A percentile compares a stretch with the other conserved stretches of the same genome.
Conservation (phyloP, 2,797 vertebrate species). For the Characodon lateralis region DNA sequence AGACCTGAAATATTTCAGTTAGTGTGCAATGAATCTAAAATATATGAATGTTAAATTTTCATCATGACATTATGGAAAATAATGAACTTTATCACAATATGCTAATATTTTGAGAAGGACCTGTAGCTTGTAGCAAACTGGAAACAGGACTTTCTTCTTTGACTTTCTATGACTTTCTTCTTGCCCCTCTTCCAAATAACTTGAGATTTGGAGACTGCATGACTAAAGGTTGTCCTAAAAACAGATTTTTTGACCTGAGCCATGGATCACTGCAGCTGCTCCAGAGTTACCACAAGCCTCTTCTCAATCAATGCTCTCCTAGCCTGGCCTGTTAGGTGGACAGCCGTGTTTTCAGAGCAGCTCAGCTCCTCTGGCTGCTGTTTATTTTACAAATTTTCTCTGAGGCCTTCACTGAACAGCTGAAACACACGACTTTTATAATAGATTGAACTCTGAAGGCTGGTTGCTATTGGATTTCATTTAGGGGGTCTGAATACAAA, state of each 20-base stretch:
- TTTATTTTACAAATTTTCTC: neutral
- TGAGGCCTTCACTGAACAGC: neutral
- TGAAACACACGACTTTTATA: neutral
- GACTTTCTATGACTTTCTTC: too few species aligned
- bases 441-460: neutral
- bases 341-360: neutral
- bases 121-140: neutral
- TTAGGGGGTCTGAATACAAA: neutral
- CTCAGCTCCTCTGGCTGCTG: neutral
- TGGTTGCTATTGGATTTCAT: neutral
- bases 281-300: neutral
- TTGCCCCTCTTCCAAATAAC: neutral
- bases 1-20: too few species aligned
- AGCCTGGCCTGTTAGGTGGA: neutral
- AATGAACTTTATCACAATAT: too few species aligned
- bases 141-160: neutral
- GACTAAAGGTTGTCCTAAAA: neutral
- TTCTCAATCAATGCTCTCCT: neutral
- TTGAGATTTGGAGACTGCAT: neutral
- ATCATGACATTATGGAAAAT: too few species aligned
- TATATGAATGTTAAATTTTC: too few species aligned
- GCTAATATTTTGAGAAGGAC: too few species aligned
- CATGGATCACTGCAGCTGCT: neutral
- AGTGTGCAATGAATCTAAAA: too few species aligned
- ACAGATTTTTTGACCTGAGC: neutral